Percentiles rank a stretch among this genome's conserved stretches.
Evolutionary conservation across 2,113 vertebrate genomes (phyloP).

Genomic region (Hypanus sabinus): DNA sequence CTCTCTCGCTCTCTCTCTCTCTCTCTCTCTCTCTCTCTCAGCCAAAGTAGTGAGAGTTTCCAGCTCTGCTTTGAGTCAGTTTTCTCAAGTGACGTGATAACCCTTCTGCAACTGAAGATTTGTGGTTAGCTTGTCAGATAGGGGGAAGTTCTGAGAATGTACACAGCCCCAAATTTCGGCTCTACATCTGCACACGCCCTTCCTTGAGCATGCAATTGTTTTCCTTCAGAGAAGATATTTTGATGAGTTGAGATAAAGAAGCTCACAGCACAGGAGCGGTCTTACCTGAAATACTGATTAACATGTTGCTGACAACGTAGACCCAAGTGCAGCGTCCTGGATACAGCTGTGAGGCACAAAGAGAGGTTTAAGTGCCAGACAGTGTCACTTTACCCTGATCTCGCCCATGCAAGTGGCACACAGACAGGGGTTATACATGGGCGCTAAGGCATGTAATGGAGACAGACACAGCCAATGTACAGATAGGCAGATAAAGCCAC

Average conservation of each 20-base stretch:
- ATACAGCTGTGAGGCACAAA: conserved; percentile 61
- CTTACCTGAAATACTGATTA: conserved; percentile 84
- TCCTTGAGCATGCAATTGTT: background rate
- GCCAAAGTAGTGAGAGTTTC: no score
- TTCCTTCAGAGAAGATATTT: background rate
- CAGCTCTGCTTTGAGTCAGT: background rate
- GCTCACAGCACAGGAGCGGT: background rate
- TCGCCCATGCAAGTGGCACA: background rate
- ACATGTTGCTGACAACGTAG: conserved; percentile 71
- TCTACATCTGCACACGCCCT: background rate
- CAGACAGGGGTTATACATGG: background rate
- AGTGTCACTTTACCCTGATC: background rate
- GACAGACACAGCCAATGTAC: background rate
- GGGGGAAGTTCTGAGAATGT: background rate
- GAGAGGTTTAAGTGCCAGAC: background rate
- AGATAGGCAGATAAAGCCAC: background rate
- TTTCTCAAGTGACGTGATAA: background rate
- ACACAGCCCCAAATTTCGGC: background rate
- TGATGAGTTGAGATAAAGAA: background rate
- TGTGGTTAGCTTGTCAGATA: background rate
- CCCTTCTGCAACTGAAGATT: background rate
- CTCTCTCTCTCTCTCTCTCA: no score
- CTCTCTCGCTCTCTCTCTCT: no score
- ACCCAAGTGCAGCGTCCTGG: conserved; percentile 77
- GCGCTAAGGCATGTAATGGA: background rate